Evolutionary conservation across 2,888 invertebrate species (phyloP), one percentile per base, ranked within the genome.

Genomic region (Plutella xylostella): DNA sequence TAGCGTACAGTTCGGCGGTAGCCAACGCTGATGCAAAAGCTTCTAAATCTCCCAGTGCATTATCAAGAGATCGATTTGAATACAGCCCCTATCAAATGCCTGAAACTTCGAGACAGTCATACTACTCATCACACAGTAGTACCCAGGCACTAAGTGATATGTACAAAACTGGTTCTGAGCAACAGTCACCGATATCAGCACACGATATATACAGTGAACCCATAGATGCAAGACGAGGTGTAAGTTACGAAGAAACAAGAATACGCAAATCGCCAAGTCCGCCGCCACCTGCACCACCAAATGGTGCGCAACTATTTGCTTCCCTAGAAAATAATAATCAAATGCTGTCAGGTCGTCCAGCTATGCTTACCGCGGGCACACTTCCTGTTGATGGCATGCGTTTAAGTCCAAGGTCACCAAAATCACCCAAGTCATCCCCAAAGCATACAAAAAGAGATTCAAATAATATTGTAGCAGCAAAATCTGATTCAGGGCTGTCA

Each of bases 401-500:
- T 44, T 72, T 90, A 47, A 90, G 89, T 68, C 90, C 90, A 3
- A 86, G 88, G 55, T 90, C 91, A 19, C 91, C 91, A 4, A 90
- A 90, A 68, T 91, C 91, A 21, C 90, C 91, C 7, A 87, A 88
- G 71, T 85, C 88, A 2, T 91, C 91, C 28, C 91, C 91, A 18
- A 91, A 91, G 62, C 87, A 90, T 58, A 68, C 86, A 17, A 87
- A 87, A 63, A 86, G 89, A 54, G 85, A 85, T 51, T 86, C 85
- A 45, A 63, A 61, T 5, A 89, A 88, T 62, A 90, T 91, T 49
- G 88, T 89, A 2, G 87, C 90, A 4, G 90, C 92, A 1, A 94
- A 93, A 68, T 94, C 94, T 1, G 94, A 94, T 68, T 94, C 94
- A 0, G 94, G 94, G 0, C 74, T 94, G 42, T 93, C 93, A 0